Evolutionary conservation across 2,113 vertebrate species (phyloP).

Genomic region (Paradoxurus hermaphroditus): DNA sequence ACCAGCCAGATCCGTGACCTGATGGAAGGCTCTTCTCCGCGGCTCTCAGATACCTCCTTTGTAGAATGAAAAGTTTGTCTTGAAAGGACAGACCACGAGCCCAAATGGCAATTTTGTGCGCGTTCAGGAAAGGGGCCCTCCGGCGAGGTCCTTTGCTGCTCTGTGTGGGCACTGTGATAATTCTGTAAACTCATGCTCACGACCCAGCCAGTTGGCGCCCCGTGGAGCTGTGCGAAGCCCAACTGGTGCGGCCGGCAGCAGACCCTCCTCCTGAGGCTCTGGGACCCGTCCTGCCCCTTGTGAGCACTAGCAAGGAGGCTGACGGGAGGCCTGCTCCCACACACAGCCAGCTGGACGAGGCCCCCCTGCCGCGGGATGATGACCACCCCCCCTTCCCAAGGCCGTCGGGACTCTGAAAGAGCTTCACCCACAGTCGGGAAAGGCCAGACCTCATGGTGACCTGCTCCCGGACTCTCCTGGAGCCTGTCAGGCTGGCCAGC

Average conservation of each 20-base stretch:
- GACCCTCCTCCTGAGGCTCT: neutral
- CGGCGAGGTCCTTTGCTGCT: neutral
- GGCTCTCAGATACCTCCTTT: neutral
- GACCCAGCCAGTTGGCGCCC: accelerated
- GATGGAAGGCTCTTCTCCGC: neutral
- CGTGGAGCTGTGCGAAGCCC: neutral
- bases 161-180: neutral
- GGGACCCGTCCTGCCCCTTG: neutral
- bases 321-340: neutral
- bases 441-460: neutral
- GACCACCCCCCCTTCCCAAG: neutral
- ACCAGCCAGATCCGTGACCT: neutral
- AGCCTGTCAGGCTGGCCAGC: neutral
- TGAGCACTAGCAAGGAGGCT: neutral
- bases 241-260: neutral
- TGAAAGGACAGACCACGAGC: neutral
- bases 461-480: neutral
- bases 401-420: neutral
- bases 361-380: neutral
- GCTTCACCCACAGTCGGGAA: neutral
- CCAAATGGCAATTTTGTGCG: neutral
- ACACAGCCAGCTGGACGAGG: neutral
- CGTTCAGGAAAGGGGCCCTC: neutral
- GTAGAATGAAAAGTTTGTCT: neutral
- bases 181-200: neutral